Conservation (phyloP, 2,797 vertebrate genomes). For the Pangasius mekongensis region DNA sequence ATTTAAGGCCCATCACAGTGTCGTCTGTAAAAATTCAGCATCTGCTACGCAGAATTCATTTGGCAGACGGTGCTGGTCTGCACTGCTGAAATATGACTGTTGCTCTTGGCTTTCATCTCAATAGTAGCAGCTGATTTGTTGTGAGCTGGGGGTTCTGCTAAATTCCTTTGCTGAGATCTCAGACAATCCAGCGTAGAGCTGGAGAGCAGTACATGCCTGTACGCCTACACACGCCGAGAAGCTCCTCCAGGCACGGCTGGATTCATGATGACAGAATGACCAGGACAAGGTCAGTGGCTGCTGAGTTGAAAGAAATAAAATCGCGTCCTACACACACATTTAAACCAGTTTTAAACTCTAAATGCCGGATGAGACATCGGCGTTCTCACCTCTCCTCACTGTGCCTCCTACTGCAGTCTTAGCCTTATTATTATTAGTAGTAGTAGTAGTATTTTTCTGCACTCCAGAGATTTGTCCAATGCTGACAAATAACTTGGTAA, state of each 20-base stretch:
- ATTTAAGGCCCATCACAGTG: slow-evolving; percentile 35
- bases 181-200: slow-evolving; percentile 45
- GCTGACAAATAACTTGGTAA: slow-evolving; percentile 61
- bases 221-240: slow-evolving; percentile 32
- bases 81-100: slow-evolving; percentile 56
- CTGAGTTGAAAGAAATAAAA: background rate
- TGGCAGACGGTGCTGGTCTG: slow-evolving; percentile 48
- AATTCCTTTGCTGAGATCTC: slow-evolving; percentile 42
- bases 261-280: slow-evolving; percentile 21
- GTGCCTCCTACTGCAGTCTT: slow-evolving; percentile 57
- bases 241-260: slow-evolving; percentile 1
- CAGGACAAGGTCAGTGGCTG: background rate
- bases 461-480: slow-evolving; percentile 61
- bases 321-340: background rate
- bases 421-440: slow-evolving; percentile 41
- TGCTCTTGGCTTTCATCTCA: slow-evolving; percentile 54
- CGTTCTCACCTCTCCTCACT: background rate
- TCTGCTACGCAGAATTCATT: slow-evolving; percentile 32
- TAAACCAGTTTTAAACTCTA: background rate
- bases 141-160: slow-evolving; percentile 52
- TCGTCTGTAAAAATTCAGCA: slow-evolving; percentile 35
- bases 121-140: slow-evolving; percentile 58
- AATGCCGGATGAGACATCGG: slow-evolving; percentile 1
- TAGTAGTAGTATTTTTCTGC: slow-evolving; percentile 20
- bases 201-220: slow-evolving; percentile 34